Conservation (phyloP, 2,888 invertebrate species). For the Acanthopleura granulata region DNA sequence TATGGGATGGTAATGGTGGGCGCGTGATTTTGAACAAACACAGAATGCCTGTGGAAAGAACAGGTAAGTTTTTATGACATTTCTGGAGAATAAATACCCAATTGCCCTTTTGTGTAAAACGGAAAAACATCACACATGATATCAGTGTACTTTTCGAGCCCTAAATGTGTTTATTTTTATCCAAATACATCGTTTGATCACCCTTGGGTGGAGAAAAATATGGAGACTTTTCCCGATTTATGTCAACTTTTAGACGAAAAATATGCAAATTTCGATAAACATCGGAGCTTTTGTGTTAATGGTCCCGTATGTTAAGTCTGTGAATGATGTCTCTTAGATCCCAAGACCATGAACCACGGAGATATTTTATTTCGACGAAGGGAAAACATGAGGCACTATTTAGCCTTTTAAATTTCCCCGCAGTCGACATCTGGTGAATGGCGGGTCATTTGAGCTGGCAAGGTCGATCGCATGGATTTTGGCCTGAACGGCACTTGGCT, state of each 20-base stretch:
- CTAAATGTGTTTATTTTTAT: not conserved
- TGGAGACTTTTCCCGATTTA: not conserved
- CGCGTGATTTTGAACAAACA: constrained; percentile 71
- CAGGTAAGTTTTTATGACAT: constrained; percentile 28
- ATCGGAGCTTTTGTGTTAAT: not conserved
- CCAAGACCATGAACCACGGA: not conserved
- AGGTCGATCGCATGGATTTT: not conserved
- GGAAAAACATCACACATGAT: not conserved
- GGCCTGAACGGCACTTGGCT: not conserved
- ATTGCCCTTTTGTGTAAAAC: not conserved
- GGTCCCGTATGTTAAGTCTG: not conserved
- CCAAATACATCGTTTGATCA: not conserved
- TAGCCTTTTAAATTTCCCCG: constrained; percentile 62
- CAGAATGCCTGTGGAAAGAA: constrained; percentile 56
- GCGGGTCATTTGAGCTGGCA: constrained; percentile 53
- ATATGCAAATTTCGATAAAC: not conserved
- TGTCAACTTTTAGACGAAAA: constrained; percentile 8
- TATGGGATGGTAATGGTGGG: constrained; percentile 71
- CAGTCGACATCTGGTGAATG: constrained; percentile 48
- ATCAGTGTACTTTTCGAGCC: not conserved
- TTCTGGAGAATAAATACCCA: not conserved
- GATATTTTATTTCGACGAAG: not conserved
- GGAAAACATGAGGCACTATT: constrained; percentile 20
- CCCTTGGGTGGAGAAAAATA: constrained; percentile 11
- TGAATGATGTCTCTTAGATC: too few relatives aligned